Base-by-base conservation (phyloP, 1,140 invertebrate species). In the Augochlora pura region DNA sequence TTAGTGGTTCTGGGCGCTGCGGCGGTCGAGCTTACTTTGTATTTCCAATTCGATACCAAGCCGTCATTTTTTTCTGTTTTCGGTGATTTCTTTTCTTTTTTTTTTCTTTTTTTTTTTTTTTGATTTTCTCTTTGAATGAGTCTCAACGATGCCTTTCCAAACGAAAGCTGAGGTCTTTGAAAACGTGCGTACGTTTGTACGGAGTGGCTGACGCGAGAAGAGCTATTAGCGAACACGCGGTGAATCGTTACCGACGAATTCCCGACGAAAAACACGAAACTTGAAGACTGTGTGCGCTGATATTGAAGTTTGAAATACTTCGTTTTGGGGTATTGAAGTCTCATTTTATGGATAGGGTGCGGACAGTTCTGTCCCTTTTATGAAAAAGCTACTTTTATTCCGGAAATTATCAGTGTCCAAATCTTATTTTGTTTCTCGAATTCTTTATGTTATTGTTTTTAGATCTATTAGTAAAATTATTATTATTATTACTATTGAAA, bases 1-100 rank as follows among this genome's bases (percentile, higher is more conserved):
- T 93, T 93, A 93, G 92, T 93, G 91, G 91, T 92, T 93, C 92
- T 93, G 91, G 92, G 91, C 91, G 91, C 92, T 93, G 91, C 92
- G 88, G 90, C 91, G 91, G 90, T 92, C 89, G 91, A 91, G 91
- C 91, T 92, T 92, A 92, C 91, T 92, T 92, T 92, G 91, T 92
- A 92, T 89, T 92, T 91, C 88, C 90, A 89, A 91, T 90, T 92
- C 89, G 89, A 90, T 91, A 90, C 69, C 85, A 86, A 89, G 85
- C 86, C 87, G 85, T 88, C 80, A 88, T 85, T 87, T 87, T 84
- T 79, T 54, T 74, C 82, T 73, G 73, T 82, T 57, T 64, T 65
- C 64, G 16, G 18, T 65, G 69, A 66, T 23, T 66, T 42, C 12
- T 49, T 66, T 18, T 9, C 5, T 52, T 9, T 25, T n/a, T 16